phyloP scores from a whole-genome alignment of 2,888 invertebrate species.

The Bursaphelenchus okinawaensis region DNA sequence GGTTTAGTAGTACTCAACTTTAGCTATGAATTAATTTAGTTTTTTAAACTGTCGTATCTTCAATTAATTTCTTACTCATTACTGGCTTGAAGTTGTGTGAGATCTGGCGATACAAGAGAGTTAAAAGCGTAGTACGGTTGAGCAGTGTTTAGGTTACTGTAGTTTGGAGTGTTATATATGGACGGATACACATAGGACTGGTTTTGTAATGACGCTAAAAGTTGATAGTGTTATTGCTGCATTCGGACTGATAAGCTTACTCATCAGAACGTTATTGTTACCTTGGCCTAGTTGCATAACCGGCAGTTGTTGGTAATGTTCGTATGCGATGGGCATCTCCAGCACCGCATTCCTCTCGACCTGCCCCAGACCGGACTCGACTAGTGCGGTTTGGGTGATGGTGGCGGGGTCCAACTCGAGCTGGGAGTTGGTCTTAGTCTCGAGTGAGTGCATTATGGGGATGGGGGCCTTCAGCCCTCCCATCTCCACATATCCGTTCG shows the following conservation, averaged over 20 bases:
- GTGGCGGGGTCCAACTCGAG: not conserved
- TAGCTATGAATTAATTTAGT: no score
- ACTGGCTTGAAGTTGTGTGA: conserved; percentile 14
- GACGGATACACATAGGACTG: conserved; percentile 4
- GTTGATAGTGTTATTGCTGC: not conserved
- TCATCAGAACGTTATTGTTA: not conserved
- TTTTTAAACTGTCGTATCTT: not conserved
- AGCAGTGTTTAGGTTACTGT: not conserved
- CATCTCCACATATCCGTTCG: not conserved
- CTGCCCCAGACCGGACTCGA: not conserved
- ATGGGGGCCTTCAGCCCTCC: not conserved
- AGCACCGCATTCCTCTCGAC: not conserved
- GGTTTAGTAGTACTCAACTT: no score
- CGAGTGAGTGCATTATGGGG: not conserved
- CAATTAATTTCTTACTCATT: conserved; percentile 13
- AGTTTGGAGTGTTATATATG: not conserved
- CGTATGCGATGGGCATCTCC: conserved; percentile 14
- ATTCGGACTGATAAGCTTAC: not conserved
- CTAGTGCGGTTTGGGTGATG: not conserved
- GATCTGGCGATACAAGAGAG: conserved; percentile 17
- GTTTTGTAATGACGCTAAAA: not conserved
- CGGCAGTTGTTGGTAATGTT: conserved; percentile 21
- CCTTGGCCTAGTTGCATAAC: conserved; percentile 21
- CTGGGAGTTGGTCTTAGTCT: not conserved
- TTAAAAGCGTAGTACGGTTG: conserved; percentile 9